Percentiles rank a stretch among this genome's conserved stretches.
These are phyloP conservation scores for Melipona beecheii DNA, from an alignment of 2,888 invertebrate species.

Conservation along the genomic window DNA sequence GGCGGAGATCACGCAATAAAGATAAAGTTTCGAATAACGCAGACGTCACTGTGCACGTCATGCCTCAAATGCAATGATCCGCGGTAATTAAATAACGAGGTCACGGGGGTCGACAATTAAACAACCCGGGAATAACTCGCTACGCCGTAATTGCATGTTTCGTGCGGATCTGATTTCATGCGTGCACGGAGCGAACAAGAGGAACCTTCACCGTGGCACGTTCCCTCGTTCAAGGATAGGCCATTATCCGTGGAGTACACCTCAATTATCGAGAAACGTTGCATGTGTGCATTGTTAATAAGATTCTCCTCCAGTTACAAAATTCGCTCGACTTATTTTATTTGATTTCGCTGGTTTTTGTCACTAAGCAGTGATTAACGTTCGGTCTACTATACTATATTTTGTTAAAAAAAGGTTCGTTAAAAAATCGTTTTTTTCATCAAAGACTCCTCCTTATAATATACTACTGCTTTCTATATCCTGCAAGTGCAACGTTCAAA, in stretches of 20 bases:
- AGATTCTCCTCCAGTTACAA: background rate
- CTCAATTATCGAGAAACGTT: background rate
- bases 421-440: too few species aligned
- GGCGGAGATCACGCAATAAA: background rate
- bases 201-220: constrained; percentile 16
- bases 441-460: too few species aligned
- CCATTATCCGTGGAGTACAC: background rate
- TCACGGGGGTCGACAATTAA: constrained; percentile 51
- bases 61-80: constrained; percentile 18
- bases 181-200: background rate
- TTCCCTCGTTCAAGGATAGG: background rate
- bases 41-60: background rate
- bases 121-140: constrained; percentile 39
- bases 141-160: constrained; percentile 37
- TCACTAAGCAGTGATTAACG: too few species aligned
- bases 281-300: background rate
- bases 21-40: background rate
- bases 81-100: constrained; percentile 54
- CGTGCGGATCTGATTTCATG: constrained; percentile 30
- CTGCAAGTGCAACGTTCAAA: too few species aligned
- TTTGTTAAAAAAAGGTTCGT: too few species aligned
- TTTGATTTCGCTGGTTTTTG: too few species aligned
- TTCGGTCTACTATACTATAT: too few species aligned
- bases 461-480: too few species aligned
- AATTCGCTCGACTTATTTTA: background rate